Evolutionary conservation across 92 coral and sea anemone genomes (phyloP), one percentile per base, ranked within the genome.

Genomic region (Galaxea fascicularis): DNA sequence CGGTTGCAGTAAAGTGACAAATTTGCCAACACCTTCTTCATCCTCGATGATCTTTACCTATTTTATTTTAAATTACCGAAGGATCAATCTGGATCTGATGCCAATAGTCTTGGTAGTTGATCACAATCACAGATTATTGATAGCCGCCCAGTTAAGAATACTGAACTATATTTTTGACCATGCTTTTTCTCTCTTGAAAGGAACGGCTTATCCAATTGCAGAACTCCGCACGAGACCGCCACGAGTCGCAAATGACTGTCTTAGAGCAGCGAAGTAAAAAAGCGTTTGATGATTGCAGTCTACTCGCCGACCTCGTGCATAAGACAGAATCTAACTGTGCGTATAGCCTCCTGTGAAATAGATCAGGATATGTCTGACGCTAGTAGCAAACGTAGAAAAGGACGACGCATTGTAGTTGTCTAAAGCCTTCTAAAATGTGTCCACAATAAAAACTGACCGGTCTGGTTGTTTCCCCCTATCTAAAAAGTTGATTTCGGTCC

Each of bases 121-220:
- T 35, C 3, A 6, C 41, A 35, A 35, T 35, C 41, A 35, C 41
- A 2, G 41, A 35, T 35, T 35, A 35, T 2, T 35, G 41, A 6
- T 35, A 35, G 41, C 41, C 41, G 41, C 41, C 2, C 41, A 35
- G 41, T 35, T 2, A 35, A 49, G 13, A 15, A 3, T 15, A 26
- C 2, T 29, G 24, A 56, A 24, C 63, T 57, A 17, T 4, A 17
- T 17, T 17, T 21, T 57, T 21, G 10, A 24, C 21, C 66, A 60
- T 22, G 66, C 9, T 60, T 63, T 13, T 64, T 11, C 18, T n/a
- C 62, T 2, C 41, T 47, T 53, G 0, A 9, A 57, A 96, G 98
- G 98, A 96, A 21, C 90, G 98, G 47, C 90, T 89, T 52, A 82
- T 92, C 56, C 98, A 96, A 35, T 80, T 91, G n/a, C 96, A 94